Evolutionary conservation across 2,888 invertebrate genomes (phyloP).

Genomic region (Hesperia comma): DNA sequence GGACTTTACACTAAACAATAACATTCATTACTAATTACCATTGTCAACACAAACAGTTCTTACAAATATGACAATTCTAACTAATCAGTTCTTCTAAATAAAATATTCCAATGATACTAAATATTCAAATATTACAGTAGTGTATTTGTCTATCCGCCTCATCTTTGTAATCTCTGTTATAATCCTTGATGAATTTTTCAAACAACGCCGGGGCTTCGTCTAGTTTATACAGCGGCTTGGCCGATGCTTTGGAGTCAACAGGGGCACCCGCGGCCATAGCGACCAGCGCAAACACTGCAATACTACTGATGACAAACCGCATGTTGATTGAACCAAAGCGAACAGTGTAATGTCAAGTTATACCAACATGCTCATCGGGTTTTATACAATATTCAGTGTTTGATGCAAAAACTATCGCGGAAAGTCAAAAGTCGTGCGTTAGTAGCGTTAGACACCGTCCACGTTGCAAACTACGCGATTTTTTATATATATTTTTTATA

Average conservation of each 20-base stretch:
- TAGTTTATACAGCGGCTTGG: conserved; percentile 45
- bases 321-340: neutral
- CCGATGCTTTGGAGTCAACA: neutral
- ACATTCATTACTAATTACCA: too few relatives aligned
- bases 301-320: neutral
- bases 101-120: too few relatives aligned
- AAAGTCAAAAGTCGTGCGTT: too few relatives aligned
- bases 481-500: too few relatives aligned
- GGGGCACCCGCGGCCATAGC: conserved; percentile 43
- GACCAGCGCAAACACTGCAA: conserved; percentile 34
- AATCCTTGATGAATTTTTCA: conserved; percentile 49
- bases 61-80: too few relatives aligned
- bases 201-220: conserved; percentile 49
- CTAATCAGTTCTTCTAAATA: too few relatives aligned
- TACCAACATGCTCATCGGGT: neutral
- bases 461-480: too few relatives aligned
- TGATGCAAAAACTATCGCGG: too few relatives aligned
- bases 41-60: too few relatives aligned
- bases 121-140: too few relatives aligned
- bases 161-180: conserved; percentile 52
- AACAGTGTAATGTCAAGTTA: neutral
- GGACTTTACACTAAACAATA: too few relatives aligned
- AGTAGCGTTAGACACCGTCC: too few relatives aligned
- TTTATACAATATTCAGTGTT: neutral
- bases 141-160: conserved; percentile 50